phyloP scores from a whole-genome alignment of 1,140 invertebrate genomes.

The Drosophila orosa region DNA sequence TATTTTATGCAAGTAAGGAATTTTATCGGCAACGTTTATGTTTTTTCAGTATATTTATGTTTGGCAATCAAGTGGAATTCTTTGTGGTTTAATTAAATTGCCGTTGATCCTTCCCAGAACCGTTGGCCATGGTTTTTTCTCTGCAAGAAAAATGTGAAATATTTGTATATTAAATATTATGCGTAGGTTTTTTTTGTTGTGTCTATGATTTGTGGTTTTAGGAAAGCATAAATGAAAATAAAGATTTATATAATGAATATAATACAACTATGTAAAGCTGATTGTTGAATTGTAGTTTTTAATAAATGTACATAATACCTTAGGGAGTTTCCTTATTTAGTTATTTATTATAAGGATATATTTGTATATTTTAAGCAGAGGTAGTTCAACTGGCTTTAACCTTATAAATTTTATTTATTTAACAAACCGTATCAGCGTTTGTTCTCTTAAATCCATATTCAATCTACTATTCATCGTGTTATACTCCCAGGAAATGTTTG shows the following conservation, averaged over 20 bases:
- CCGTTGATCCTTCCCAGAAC: constrained; percentile 40
- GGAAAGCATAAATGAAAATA: background rate
- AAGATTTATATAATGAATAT: background rate
- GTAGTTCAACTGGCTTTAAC: background rate
- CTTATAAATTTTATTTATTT: too few species aligned
- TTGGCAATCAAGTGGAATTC: constrained; percentile 68
- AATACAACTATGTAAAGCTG: background rate
- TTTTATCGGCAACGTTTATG: constrained; percentile 36
- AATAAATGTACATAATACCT: background rate
- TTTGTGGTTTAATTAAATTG: constrained; percentile 73
- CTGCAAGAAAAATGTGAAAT: constrained; percentile 64
- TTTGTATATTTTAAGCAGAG: background rate
- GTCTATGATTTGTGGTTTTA: constrained; percentile 32
- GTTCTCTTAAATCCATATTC: background rate
- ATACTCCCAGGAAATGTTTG: constrained; percentile 14
- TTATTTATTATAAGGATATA: too few species aligned
- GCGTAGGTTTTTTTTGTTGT: background rate
- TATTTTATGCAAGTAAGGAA: constrained; percentile 48
- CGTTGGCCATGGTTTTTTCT: constrained; percentile 8
- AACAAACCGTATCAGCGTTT: too few species aligned
- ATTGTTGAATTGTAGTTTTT: background rate
- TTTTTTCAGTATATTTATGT: constrained; percentile 24
- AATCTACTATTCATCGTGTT: too few species aligned
- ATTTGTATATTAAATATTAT: constrained; percentile 59
- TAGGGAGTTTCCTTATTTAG: too few species aligned